These are phyloP conservation scores for Harpagoxenus sublaevis DNA, from an alignment of 2,888 invertebrate species.

Conservation along the genomic window DNA sequence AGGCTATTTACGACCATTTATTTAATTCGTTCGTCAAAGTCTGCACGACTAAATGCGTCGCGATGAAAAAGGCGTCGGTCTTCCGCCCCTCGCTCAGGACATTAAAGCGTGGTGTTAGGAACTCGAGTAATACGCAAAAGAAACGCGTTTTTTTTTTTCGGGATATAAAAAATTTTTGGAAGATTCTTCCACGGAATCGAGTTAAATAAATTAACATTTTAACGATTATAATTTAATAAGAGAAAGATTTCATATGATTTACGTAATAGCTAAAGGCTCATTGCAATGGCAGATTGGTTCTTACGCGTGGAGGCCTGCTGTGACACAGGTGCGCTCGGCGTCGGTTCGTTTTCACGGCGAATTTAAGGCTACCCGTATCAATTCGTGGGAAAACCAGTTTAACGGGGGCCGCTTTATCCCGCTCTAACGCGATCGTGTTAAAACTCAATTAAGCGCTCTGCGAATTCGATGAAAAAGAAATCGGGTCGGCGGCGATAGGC, in stretches of 20 bases:
- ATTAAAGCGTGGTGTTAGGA: not conserved
- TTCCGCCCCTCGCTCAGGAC: constrained; percentile 12
- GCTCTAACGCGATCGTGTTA: constrained; percentile 27
- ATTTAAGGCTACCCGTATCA: constrained; percentile 39
- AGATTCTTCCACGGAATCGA: not conserved
- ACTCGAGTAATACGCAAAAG: constrained; percentile 56
- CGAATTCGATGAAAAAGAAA: constrained; percentile 14
- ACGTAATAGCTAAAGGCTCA: not conserved
- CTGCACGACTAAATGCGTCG: constrained; percentile 63
- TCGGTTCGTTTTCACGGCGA: constrained; percentile 45
- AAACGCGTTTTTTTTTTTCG: not conserved
- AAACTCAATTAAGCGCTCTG: constrained; percentile 40
- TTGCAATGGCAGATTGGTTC: not conserved
- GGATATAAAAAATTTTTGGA: not conserved
- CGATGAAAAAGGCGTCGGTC: constrained; percentile 70
- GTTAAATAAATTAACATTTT: not conserved
- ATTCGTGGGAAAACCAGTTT: constrained; percentile 30
- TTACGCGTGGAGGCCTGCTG: not conserved
- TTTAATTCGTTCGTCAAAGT: constrained; percentile 79
- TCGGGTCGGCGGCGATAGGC: not conserved
- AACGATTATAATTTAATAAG: not conserved
- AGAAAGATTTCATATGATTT: not conserved
- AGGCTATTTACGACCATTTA: constrained; percentile 77
- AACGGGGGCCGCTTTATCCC: constrained; percentile 1
- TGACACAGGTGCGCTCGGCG: constrained; percentile 49